Evolutionary conservation across 2,888 invertebrate species (phyloP).

Genomic region (Bimastos eiseni): DNA sequence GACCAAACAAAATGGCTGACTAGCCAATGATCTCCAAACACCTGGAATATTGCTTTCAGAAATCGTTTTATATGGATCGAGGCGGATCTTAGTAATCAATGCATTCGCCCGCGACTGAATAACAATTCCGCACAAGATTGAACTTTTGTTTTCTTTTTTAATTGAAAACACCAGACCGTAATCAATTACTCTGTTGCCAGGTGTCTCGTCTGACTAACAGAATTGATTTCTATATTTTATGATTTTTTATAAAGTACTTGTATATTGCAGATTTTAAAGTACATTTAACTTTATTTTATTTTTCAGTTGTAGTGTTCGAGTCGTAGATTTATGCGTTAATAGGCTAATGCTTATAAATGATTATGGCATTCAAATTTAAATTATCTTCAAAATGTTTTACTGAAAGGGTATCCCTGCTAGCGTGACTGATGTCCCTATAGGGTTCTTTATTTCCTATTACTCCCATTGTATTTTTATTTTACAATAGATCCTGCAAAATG

Average conservation of each 20-base stretch:
- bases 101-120: not conserved
- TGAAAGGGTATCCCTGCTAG: no score
- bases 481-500: no score
- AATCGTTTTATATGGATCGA: not conserved
- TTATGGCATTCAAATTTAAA: no score
- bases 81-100: not conserved
- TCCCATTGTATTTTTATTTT: no score
- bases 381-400: no score
- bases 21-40: not conserved
- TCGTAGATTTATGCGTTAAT: not conserved
- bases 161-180: not conserved
- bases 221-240: no score
- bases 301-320: not conserved
- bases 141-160: not conserved
- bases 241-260: no score
- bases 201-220: not conserved
- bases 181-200: not conserved
- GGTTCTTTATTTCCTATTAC: no score
- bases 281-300: not conserved
- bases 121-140: not conserved
- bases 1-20: constrained; percentile 6
- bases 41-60: not conserved
- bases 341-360: no score
- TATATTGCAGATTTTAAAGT: not conserved
- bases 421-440: no score